Evolutionary conservation across 2,888 invertebrate genomes (phyloP), one percentile per base, ranked within the genome.

Genomic region (Sinohyriopsis cumingii): DNA sequence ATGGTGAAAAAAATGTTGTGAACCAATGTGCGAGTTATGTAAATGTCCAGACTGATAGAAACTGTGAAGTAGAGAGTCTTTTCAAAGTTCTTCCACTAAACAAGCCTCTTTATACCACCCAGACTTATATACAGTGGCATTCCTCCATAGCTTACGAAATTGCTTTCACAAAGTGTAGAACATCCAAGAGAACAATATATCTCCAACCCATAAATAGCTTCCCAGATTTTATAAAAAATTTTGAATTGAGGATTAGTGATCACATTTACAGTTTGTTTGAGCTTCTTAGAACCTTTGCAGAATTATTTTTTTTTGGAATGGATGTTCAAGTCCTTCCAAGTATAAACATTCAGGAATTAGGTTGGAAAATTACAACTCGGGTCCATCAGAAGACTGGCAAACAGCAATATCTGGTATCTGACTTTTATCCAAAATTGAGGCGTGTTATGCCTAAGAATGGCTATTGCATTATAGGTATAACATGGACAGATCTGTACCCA

Each of bases 401-500:
- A 59, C 77, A 80, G 66, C 89, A 89, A 66, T 81, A 79, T 62
- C 76, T 82, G 60, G 87, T 84, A 3, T 74, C 69, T 20, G 86
- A 87, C 71, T 81, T 89, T 57, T 81, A 81, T 68, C 75, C 75
- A 3, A 69, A 74, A 25, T 74, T 89, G 28, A 71, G 78, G 55
- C 80, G 73, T 45, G 63, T 77, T 18, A 73, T 79, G 18, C 88
- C 88, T 12, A 67, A 70, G 55, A 82, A 88, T 81, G 86, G 84
- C 5, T 77, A 78, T 63, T 84, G 86, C 63, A 82, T 87, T 28
- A 74, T 88, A 64, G 89, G 89, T n/a, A 72, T 89, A 18, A 78
- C 80, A 5, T 88, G 88, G 88, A 86, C 87, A 19, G 89, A 89
- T 71, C 78, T 89, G 9, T 89, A 86, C 74, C 88, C 88, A 25